Percentiles rank a stretch among this genome's conserved stretches.
phyloP scores from a whole-genome alignment of 2,888 invertebrate genomes.

The Lingula anatina region DNA sequence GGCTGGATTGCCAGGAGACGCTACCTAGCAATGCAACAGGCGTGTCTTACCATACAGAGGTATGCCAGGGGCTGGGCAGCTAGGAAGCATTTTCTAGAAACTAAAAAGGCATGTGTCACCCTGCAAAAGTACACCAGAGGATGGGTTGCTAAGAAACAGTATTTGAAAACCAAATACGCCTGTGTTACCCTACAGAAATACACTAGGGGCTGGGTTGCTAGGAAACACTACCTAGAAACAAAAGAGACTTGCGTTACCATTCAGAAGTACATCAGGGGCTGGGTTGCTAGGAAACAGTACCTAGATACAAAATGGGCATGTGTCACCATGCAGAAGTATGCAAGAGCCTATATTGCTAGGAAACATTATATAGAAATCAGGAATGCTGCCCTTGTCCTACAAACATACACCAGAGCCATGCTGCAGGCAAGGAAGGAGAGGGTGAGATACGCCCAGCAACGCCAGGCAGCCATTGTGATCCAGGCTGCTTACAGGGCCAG shows the following conservation, averaged over 20 bases:
- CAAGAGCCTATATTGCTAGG: neutral
- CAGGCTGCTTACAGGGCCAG: constrained; percentile 7
- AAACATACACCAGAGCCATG: constrained; percentile 2
- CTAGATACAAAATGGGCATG: too few species aligned
- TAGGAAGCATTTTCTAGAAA: neutral
- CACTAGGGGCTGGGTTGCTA: constrained; percentile 2
- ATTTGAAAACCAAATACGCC: neutral
- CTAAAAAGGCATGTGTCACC: neutral
- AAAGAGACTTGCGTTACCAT: constrained; percentile 9
- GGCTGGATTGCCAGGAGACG: neutral
- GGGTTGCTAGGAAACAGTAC: neutral
- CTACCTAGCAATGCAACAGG: neutral
- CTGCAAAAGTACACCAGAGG: neutral
- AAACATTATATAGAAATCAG: neutral
- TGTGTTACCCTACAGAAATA: constrained; percentile 8
- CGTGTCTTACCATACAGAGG: neutral
- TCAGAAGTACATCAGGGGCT: constrained; percentile 4
- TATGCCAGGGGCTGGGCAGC: neutral
- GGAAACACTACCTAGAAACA: neutral
- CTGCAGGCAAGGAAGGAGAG: neutral
- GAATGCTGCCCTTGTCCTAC: constrained; percentile 8
- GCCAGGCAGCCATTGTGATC: constrained; percentile 8
- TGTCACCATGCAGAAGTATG: neutral
- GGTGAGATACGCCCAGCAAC: neutral
- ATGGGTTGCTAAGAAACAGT: neutral